Conservation (phyloP, 2,797 vertebrate species). For the Ataeniobius toweri region DNA sequence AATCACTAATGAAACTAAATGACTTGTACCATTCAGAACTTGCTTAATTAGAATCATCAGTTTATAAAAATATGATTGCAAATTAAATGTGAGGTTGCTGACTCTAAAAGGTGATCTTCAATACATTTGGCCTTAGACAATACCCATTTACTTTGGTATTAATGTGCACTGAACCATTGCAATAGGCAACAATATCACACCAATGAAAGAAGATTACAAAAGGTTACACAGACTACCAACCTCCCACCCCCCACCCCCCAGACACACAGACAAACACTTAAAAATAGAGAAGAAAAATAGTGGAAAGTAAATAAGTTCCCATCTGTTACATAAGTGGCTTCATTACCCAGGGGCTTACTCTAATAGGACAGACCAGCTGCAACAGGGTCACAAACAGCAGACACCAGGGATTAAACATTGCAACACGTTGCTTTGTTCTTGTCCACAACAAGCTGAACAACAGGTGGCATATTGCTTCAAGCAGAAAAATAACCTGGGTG, state of each 20-base stretch:
- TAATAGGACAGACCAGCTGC: constrained; percentile 29
- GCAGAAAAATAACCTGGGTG: constrained; percentile 22
- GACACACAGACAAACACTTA: background rate
- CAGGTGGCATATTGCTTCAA: constrained; percentile 56
- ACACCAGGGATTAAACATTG: constrained; percentile 34
- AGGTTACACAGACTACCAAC: background rate
- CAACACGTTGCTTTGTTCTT: constrained; percentile 45
- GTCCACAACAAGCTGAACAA: constrained; percentile 46
- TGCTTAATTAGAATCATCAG: background rate
- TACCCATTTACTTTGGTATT: background rate
- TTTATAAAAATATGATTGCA: background rate
- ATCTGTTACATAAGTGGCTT: constrained; percentile 45
- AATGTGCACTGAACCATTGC: background rate
- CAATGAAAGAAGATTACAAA: constrained; percentile 10
- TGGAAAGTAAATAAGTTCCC: constrained; percentile 44
- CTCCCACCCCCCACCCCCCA: background rate
- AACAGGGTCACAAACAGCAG: background rate
- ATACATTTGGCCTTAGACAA: background rate
- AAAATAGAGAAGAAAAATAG: constrained; percentile 38
- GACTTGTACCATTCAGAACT: background rate
- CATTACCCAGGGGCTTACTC: constrained; percentile 40
- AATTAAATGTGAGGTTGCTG: background rate
- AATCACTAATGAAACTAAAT: background rate
- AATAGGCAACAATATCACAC: constrained; percentile 38
- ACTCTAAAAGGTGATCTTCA: background rate